Percentiles rank a stretch among this genome's conserved stretches.
phyloP scores from a whole-genome alignment of 2,797 vertebrate genomes.

The Syngnathus rostellatus region DNA sequence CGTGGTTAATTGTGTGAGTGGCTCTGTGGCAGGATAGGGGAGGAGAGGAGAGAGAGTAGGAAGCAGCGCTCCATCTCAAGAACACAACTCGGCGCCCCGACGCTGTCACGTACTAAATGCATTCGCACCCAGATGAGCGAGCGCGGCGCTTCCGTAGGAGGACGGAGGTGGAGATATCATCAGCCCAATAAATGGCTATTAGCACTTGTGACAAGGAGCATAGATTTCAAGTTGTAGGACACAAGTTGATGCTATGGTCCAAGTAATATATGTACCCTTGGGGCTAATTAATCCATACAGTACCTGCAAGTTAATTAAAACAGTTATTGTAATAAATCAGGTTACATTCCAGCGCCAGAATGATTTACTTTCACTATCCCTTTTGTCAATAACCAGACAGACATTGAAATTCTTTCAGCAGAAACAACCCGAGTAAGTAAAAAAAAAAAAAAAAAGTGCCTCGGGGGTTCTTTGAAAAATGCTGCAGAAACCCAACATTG shows the following conservation, averaged over 20 bases:
- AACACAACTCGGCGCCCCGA: not conserved
- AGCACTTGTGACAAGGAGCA: not conserved
- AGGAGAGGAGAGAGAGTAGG: constrained; percentile 19
- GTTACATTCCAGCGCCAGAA: not conserved
- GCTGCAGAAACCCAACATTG: not conserved
- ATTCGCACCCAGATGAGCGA: not conserved
- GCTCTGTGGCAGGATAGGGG: constrained; percentile 40
- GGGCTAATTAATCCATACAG: not conserved
- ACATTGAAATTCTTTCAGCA: too few species aligned
- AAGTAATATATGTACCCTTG: not conserved
- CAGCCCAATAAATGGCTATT: constrained; percentile 2
- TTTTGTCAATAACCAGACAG: not conserved
- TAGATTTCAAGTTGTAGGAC: constrained; percentile 2
- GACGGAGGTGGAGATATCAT: not conserved
- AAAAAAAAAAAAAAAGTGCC: not conserved
- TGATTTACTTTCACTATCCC: not conserved
- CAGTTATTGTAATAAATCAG: not conserved
- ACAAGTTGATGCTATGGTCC: not conserved
- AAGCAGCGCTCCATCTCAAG: constrained; percentile 23
- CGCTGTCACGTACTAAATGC: not conserved
- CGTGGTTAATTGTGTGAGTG: constrained; percentile 69
- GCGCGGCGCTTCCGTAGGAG: not conserved
- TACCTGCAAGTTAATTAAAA: constrained; percentile 3
- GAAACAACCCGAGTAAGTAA: not conserved
- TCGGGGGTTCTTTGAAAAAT: not conserved